Evolutionary conservation across 2,797 vertebrate species (phyloP).

Genomic region (Neosilurus hyrtlii): DNA sequence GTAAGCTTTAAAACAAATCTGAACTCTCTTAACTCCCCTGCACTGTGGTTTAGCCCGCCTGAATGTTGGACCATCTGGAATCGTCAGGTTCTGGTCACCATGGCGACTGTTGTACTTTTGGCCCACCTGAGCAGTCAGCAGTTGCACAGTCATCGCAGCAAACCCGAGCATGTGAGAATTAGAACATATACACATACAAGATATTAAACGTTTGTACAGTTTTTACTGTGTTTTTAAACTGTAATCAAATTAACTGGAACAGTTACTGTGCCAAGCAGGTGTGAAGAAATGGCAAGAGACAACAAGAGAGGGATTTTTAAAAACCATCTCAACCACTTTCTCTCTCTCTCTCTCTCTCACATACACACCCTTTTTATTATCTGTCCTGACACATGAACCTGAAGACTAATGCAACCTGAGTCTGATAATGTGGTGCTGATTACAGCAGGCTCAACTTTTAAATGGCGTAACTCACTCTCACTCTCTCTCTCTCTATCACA

Average conservation of each 20-base stretch:
- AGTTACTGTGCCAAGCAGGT: neutral
- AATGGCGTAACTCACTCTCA: neutral
- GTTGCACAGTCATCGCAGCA: constrained; percentile 28
- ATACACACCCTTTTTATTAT: constrained; percentile 23
- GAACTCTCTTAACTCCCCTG: constrained; percentile 23
- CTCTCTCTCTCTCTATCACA: neutral
- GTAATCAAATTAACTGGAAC: neutral
- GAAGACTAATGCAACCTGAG: constrained; percentile 8
- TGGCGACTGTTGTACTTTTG: constrained; percentile 53
- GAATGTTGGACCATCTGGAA: constrained; percentile 41
- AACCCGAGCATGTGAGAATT: constrained; percentile 14
- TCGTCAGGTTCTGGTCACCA: constrained; percentile 58
- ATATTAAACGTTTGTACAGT: neutral
- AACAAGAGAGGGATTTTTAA: neutral
- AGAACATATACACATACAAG: neutral
- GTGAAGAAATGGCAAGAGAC: neutral
- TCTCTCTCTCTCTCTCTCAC: neutral
- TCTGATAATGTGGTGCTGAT: constrained; percentile 12
- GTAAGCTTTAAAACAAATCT: constrained; percentile 21
- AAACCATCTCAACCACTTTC: neutral
- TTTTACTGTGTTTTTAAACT: neutral
- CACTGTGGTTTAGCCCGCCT: constrained; percentile 32
- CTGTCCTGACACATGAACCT: constrained; percentile 13
- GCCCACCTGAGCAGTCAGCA: constrained; percentile 63
- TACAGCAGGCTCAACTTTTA: neutral